Evolutionary conservation across 37 sponge, comb jelly and placozoan genomes (phyloP), one percentile per base, ranked within the genome.

Genomic region (Eunapius fragilis): DNA sequence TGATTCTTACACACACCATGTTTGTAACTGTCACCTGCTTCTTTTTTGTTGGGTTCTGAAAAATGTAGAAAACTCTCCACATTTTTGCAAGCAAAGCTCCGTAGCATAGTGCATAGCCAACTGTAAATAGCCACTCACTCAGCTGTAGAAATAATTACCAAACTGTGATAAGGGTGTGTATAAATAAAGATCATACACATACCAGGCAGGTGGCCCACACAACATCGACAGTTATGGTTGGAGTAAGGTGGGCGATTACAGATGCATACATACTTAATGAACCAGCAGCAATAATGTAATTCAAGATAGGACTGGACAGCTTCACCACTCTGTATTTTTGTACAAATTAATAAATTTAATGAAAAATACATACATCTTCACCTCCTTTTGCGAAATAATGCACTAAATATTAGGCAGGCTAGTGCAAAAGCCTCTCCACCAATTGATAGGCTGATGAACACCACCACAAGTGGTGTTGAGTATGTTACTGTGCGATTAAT

Each of bases 41-140:
- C 37, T 74, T 74, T 81, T 31, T 74, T 75, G 79, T 37, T 30
- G 87, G 87, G 72, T 87, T 87, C 36, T 87, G 74, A 35, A 87
- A 87, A 2, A 87, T 87, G 74, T 87, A 87, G 75, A 50, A 87
- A 0, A 87, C 74, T 48, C 87, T 80, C 87, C 87, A 80, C 81
- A 81, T 87, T 75, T 81, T 81, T 31, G 79, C 69, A 24, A 87
- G 75, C 37, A 87, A 45, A 33, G 81, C 73, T 32, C 75, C 81
- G 81, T 81, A 87, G 70, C 70, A 74, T 26, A 87, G 69, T 0
- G 34, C 68, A 74, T 87, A 87, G 2, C 87, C 87, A 7, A 86
- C 19, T 70, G 77, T 70, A 5, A 35, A 36, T 36, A 79, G 35
- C 10, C 76, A 71, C 28, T 24, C 17, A 28, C 76, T 41, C 24